phyloP scores from a whole-genome alignment of 2,888 invertebrate genomes.

The Stegana nigrithorax region DNA sequence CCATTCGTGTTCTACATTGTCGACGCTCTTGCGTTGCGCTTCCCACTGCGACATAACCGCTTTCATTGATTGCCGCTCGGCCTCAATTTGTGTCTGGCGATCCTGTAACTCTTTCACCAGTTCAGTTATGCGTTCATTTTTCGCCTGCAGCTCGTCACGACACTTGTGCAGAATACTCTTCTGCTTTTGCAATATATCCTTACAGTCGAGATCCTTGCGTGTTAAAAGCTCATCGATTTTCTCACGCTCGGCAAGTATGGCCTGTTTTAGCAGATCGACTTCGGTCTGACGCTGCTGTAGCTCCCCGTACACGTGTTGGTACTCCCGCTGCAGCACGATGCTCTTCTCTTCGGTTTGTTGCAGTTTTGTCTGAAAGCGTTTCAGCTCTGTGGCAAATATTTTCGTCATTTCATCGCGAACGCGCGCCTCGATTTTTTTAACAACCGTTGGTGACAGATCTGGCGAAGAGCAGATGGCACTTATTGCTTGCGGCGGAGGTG shows the following conservation, averaged over 20 bases:
- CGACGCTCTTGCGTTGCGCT: slow-evolving; percentile 69
- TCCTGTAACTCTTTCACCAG: slow-evolving; percentile 59
- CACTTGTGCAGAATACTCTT: slow-evolving; percentile 55
- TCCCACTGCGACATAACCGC: slow-evolving; percentile 68
- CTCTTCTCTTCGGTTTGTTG: slow-evolving; percentile 62
- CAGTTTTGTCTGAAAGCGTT: slow-evolving; percentile 69
- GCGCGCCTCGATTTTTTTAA: slow-evolving; percentile 65
- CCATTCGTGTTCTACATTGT: slow-evolving; percentile 69
- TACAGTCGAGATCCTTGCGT: slow-evolving; percentile 49
- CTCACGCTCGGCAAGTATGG: slow-evolving; percentile 65
- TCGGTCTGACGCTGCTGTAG: slow-evolving; percentile 61
- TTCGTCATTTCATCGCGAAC: slow-evolving; percentile 78
- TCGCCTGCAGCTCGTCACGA: slow-evolving; percentile 66
- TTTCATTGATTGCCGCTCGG: slow-evolving; percentile 70
- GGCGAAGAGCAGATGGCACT: slow-evolving; percentile 47
- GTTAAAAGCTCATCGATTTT: slow-evolving; percentile 56
- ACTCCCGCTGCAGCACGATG: slow-evolving; percentile 51
- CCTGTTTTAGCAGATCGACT: slow-evolving; percentile 64
- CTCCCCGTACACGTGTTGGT: slow-evolving; percentile 51
- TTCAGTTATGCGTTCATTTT: slow-evolving; percentile 67
- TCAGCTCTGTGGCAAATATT: slow-evolving; percentile 74
- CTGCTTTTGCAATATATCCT: slow-evolving; percentile 48
- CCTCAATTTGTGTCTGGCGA: slow-evolving; percentile 65
- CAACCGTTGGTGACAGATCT: slow-evolving; percentile 61
- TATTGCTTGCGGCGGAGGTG: neutral